Evolutionary conservation across 2,888 invertebrate genomes (phyloP).

Genomic region (Xanthia icteritia): DNA sequence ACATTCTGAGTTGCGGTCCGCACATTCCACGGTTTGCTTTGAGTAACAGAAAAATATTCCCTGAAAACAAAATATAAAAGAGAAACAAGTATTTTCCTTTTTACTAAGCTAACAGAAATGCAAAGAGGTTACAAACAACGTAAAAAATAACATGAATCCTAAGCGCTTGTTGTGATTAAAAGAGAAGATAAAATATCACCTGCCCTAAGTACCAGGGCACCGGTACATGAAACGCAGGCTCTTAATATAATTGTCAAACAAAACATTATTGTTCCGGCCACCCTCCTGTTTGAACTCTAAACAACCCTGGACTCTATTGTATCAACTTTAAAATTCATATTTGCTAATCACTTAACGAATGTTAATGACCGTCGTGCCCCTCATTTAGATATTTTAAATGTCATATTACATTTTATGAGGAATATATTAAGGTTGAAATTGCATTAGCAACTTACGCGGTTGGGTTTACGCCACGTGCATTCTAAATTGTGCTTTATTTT

Average conservation of each 20-base stretch:
- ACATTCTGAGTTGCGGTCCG: conserved; percentile 7
- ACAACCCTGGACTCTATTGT: conserved; percentile 27
- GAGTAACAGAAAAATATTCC: conserved; percentile 14
- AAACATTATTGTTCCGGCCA: conserved; percentile 52
- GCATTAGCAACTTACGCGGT: conserved; percentile 1
- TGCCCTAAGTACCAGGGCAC: conserved; percentile 42
- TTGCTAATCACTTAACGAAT: conserved; percentile 31
- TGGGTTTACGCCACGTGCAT: not conserved
- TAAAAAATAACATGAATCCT: conserved; percentile 30
- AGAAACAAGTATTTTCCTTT: conserved; percentile 12
- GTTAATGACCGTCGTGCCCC: conserved; percentile 39
- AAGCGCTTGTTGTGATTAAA: conserved; percentile 16
- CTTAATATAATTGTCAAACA: conserved; percentile 70
- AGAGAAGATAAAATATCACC: conserved; percentile 37
- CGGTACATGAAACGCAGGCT: conserved; percentile 51
- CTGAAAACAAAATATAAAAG: conserved; percentile 1
- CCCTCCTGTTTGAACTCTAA: conserved; percentile 38
- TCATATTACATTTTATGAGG: conserved; percentile 39
- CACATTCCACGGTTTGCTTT: conserved; percentile 23
- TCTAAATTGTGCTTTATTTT: not conserved
- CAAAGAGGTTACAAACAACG: conserved; percentile 4
- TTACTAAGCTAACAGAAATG: conserved; percentile 4
- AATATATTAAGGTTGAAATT: conserved; percentile 46
- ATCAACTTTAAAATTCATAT: conserved; percentile 42
- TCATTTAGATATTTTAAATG: conserved; percentile 28